Evolutionary conservation across 1,140 invertebrate genomes (phyloP), one percentile per base, ranked within the genome.

Genomic region (Papilio machaon): DNA sequence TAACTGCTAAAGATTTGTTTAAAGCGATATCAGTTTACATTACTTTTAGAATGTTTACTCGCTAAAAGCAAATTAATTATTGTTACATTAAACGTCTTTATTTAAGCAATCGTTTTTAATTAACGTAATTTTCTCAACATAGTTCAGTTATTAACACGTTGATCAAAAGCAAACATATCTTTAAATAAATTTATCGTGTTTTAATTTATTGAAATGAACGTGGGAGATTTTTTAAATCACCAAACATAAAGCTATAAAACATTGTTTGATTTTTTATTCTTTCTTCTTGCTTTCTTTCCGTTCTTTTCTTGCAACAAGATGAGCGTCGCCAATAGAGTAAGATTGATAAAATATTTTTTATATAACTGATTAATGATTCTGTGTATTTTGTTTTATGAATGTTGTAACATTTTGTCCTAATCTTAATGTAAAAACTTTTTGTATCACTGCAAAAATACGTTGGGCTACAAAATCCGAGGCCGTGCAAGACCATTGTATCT

Each of bases 401-500:
- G 23, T 30, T 4, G 23, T 30, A 64, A 70, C 11, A 70, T 70
- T 70, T 35, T 60, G 30, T 38, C 52, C 52, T 77, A 77, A 60
- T 60, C 30, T 35, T 13, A 60, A 64, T 64, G 35, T 60, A 47
- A 79, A 77, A 67, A 35, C 54, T 79, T 79, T 67, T 79, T 79
- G 54, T n/a, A n/a, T 60, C 17, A 46, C 54, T 9, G 35, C 75
- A 79, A 79, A 79, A 79, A 79, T 79, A 43, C n/a, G 2, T 35
- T 9, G 64, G 30, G 60, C 82, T 43, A 80, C 83, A 82, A 78
- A 80, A 75, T 81, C 78, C 83, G 80, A 81, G 74, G 60, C 81
- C 80, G 76, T 81, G 70, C 81, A 83, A 83, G 54, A 79, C 82
- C 82, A 83, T 47, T 82, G 81, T 81, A 80, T 49, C 87, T 90